Conservation (phyloP, 2,888 invertebrate species). For the Athetis lepigone region DNA sequence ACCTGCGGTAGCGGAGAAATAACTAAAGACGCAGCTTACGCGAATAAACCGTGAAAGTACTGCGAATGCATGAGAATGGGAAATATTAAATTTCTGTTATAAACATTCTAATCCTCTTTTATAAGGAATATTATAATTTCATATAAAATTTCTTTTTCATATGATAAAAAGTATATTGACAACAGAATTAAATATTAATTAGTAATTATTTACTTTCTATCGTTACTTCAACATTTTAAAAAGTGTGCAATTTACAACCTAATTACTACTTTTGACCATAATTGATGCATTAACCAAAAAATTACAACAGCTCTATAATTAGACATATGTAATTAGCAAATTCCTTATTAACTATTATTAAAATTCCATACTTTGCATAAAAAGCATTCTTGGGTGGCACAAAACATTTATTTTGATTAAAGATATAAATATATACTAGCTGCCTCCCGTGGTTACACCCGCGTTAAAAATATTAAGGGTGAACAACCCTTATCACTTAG, state of each 20-base stretch:
- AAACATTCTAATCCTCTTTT: no score
- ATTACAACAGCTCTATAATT: conserved; percentile 15
- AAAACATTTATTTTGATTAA: no score
- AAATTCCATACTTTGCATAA: conserved; percentile 43
- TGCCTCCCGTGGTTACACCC: no score
- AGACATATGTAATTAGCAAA: conserved; percentile 36
- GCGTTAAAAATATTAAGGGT: no score
- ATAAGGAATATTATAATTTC: neutral
- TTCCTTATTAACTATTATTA: conserved; percentile 28
- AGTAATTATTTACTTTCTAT: neutral
- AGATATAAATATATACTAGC: no score
- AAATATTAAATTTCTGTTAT: no score
- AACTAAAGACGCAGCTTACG: no score
- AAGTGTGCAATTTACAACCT: neutral
- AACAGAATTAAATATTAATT: no score
- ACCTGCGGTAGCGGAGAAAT: no score
- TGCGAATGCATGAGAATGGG: no score
- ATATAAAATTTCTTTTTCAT: neutral
- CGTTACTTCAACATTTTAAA: neutral
- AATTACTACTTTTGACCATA: neutral
- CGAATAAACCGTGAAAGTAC: no score
- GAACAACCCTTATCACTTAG: no score
- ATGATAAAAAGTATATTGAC: neutral
- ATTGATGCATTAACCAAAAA: neutral
- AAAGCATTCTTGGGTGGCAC: neutral